phyloP scores from a whole-genome alignment of 2,888 invertebrate genomes.

The Dusona sp. region DNA sequence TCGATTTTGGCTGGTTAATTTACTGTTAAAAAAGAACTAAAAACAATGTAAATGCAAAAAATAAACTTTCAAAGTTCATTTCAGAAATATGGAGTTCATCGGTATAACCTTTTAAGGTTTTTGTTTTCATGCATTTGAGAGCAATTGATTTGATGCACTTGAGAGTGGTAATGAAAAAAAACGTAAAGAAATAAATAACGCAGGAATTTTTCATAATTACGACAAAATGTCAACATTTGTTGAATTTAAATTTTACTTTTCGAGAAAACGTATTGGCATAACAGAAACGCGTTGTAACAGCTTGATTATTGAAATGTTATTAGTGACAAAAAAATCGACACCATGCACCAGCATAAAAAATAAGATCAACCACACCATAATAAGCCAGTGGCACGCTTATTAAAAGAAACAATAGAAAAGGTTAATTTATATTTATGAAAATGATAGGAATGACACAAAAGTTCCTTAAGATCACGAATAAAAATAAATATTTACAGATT shows the following conservation, averaged over 20 bases:
- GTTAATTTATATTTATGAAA: background rate
- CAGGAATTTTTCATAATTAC: background rate
- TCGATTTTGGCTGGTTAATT: background rate
- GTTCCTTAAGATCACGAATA: background rate
- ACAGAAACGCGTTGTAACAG: background rate
- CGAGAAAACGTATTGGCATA: background rate
- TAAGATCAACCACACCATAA: too few relatives aligned
- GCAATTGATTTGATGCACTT: too few relatives aligned
- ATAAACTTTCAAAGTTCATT: too few relatives aligned
- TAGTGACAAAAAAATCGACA: too few relatives aligned
- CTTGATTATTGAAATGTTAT: background rate
- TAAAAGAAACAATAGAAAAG: background rate
- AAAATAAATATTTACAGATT: slow-evolving; percentile 4
- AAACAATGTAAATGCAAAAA: too few relatives aligned
- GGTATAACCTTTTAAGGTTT: too few relatives aligned
- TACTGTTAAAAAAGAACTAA: too few relatives aligned
- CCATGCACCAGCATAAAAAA: too few relatives aligned
- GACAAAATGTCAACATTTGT: background rate
- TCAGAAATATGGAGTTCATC: background rate
- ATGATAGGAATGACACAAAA: background rate
- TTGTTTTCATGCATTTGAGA: background rate
- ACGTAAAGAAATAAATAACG: background rate
- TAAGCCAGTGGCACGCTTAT: background rate
- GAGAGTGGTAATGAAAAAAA: background rate
- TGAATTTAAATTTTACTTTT: background rate